phyloP scores from a whole-genome alignment of 92 coral and sea anemone species.

The Plumapathes pennacea region DNA sequence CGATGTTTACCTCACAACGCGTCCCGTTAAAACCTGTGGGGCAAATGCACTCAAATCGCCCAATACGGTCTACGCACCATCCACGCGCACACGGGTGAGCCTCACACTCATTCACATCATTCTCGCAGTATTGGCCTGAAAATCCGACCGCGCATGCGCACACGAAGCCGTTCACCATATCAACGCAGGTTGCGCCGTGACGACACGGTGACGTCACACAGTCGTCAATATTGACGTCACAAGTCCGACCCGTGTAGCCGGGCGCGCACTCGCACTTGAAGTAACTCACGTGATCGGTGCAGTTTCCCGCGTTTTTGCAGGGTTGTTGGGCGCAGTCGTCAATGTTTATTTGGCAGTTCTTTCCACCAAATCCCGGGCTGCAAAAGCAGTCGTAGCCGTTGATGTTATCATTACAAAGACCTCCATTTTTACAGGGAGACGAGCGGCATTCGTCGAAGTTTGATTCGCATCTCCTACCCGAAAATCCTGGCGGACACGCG shows the following conservation, averaged over 20 bases:
- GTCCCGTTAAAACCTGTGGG: slow-evolving; percentile 60
- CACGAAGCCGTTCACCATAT: slow-evolving; percentile 58
- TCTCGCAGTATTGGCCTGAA: slow-evolving; percentile 51
- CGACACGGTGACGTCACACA: slow-evolving; percentile 60
- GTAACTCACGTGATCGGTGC: slow-evolving; percentile 67
- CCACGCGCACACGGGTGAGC: slow-evolving; percentile 64
- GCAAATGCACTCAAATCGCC: slow-evolving; percentile 64
- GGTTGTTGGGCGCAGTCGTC: slow-evolving; percentile 79
- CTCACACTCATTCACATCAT: slow-evolving; percentile 63
- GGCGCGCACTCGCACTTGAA: slow-evolving; percentile 65
- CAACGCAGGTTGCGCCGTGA: slow-evolving; percentile 57
- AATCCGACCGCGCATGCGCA: slow-evolving; percentile 65
- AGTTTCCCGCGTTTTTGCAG: slow-evolving; percentile 66
- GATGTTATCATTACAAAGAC: slow-evolving; percentile 66
- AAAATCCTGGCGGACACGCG: slow-evolving; percentile 66
- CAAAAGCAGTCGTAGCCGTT: slow-evolving; percentile 67
- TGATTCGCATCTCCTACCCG: slow-evolving; percentile 51
- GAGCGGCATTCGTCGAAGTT: slow-evolving; percentile 60
- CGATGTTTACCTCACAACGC: slow-evolving; percentile 51
- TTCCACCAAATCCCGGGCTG: slow-evolving; percentile 75
- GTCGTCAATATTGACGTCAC: slow-evolving; percentile 70
- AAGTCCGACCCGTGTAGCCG: slow-evolving; percentile 72
- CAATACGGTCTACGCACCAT: slow-evolving; percentile 63
- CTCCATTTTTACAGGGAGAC: slow-evolving; percentile 59
- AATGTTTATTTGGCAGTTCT: slow-evolving; percentile 62